A percentile compares a stretch with the other conserved stretches of the same genome.
Conservation (phyloP, 2,888 invertebrate species). For the Agapostemon virescens region DNA sequence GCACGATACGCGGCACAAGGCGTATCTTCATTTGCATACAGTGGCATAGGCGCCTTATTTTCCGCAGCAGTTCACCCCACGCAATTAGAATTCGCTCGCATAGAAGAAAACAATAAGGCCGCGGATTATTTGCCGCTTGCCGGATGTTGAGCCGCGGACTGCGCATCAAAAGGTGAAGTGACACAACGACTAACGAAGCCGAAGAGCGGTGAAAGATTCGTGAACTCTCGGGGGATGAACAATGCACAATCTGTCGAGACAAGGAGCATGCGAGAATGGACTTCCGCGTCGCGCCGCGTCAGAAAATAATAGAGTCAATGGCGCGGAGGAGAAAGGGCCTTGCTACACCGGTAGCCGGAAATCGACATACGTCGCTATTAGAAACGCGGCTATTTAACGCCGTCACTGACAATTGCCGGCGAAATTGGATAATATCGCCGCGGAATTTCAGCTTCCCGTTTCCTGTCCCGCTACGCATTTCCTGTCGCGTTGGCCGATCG, state of each 20-base stretch:
- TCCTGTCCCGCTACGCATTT: slow-evolving; percentile 10
- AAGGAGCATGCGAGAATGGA: slow-evolving; percentile 21
- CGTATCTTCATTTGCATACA: slow-evolving; percentile 33
- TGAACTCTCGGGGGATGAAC: slow-evolving; percentile 11
- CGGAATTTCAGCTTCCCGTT: slow-evolving; percentile 33
- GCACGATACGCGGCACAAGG: background rate
- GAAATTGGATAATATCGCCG: slow-evolving; percentile 59
- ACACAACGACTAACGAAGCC: slow-evolving; percentile 2
- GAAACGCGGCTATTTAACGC: slow-evolving; percentile 40
- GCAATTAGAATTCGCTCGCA: slow-evolving; percentile 27
- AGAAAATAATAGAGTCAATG: slow-evolving; percentile 23
- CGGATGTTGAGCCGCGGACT: background rate
- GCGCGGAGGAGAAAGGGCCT: background rate
- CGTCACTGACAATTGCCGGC: slow-evolving; percentile 40
- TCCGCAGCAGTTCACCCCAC: slow-evolving; percentile 2
- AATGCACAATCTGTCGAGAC: slow-evolving; percentile 47
- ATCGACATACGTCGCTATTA: slow-evolving; percentile 41
- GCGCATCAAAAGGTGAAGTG: slow-evolving; percentile 18
- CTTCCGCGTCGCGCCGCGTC: slow-evolving; percentile 34
- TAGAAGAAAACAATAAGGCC: slow-evolving; percentile 11
- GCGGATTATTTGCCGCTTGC: background rate
- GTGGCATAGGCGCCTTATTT: background rate
- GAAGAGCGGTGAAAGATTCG: background rate
- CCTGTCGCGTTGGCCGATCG: slow-evolving; percentile 20
- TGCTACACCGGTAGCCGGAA: slow-evolving; percentile 28